A percentile compares a stretch with the other conserved stretches of the same genome.
phyloP scores from a whole-genome alignment of 1,140 invertebrate species.

The Pectinophora gossypiella region DNA sequence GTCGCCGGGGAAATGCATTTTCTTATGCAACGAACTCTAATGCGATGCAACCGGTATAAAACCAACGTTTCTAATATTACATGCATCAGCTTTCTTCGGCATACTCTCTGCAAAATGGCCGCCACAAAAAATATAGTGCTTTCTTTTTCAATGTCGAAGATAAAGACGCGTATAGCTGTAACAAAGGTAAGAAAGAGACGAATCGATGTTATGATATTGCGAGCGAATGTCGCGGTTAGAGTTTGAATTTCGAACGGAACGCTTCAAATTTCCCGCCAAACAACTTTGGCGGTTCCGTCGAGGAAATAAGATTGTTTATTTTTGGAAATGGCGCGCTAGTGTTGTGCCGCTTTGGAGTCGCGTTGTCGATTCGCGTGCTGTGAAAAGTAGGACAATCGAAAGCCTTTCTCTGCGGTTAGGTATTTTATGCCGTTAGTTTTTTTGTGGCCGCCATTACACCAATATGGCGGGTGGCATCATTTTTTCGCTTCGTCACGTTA shows the following conservation, averaged over 20 bases:
- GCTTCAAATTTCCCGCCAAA: conserved; percentile 47
- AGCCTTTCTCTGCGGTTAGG: conserved; percentile 73
- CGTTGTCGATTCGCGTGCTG: conserved; percentile 56
- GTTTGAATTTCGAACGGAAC: conserved; percentile 34
- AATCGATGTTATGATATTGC: conserved; percentile 47
- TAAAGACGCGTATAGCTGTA: conserved; percentile 32
- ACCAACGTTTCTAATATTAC: conserved; percentile 70
- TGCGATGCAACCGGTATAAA: conserved; percentile 64
- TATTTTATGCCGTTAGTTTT: conserved; percentile 75
- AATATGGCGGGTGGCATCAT: conserved; percentile 70
- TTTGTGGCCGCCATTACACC: conserved; percentile 68
- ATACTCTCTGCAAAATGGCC: conserved; percentile 66
- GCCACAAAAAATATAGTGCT: conserved; percentile 62
- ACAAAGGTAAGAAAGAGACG: conserved; percentile 41
- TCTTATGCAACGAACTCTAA: conserved; percentile 68
- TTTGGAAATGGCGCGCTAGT: conserved; percentile 31
- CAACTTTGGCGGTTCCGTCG: conserved; percentile 46
- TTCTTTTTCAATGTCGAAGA: conserved; percentile 70
- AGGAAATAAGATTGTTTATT: conserved; percentile 48
- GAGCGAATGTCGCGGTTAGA: conserved; percentile 31
- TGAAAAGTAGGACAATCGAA: conserved; percentile 74
- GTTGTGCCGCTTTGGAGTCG: conserved; percentile 44
- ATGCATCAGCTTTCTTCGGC: conserved; percentile 72
- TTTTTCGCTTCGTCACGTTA: conserved; percentile 74
- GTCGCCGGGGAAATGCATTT: conserved; percentile 59